These are phyloP conservation scores for Phataginus tricuspis DNA, from an alignment of 2,797 vertebrate genomes.

Conservation along the genomic window DNA sequence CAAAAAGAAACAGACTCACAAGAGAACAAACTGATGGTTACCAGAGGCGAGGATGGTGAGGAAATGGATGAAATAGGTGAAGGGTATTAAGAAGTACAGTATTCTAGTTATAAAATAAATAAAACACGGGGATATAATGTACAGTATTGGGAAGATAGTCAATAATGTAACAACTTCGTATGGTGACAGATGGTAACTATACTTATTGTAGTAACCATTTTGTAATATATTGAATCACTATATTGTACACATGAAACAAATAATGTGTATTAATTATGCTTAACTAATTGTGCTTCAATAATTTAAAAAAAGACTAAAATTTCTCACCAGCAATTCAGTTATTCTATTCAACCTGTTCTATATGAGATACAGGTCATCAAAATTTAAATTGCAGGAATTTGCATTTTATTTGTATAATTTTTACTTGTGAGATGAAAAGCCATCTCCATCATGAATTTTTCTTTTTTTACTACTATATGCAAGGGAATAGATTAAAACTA, in stretches of 20 bases:
- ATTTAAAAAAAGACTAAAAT: background rate
- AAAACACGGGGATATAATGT: background rate
- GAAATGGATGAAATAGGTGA: background rate
- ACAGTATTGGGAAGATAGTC: background rate
- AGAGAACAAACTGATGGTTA: background rate
- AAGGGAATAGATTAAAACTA: conserved; percentile 12
- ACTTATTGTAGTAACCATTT: background rate
- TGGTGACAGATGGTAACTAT: background rate
- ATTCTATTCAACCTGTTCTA: conserved; percentile 36
- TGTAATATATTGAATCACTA: background rate
- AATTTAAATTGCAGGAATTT: conserved; percentile 16
- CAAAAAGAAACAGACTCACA: background rate
- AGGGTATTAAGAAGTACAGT: background rate
- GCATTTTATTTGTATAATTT: conserved; percentile 50
- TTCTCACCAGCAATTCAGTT: conserved; percentile 35
- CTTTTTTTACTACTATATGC: conserved; percentile 3
- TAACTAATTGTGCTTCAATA: too few relatives aligned
- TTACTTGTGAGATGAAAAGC: conserved; percentile 31
- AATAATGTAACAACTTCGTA: background rate
- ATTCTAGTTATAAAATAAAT: background rate
- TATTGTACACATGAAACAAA: background rate
- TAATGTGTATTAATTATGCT: background rate
- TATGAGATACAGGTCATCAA: background rate
- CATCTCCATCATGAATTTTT: background rate
- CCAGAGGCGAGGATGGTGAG: background rate